These are phyloP conservation scores for Bathynomus jamesi DNA, from an alignment of 1,140 invertebrate species.

Conservation along the genomic window DNA sequence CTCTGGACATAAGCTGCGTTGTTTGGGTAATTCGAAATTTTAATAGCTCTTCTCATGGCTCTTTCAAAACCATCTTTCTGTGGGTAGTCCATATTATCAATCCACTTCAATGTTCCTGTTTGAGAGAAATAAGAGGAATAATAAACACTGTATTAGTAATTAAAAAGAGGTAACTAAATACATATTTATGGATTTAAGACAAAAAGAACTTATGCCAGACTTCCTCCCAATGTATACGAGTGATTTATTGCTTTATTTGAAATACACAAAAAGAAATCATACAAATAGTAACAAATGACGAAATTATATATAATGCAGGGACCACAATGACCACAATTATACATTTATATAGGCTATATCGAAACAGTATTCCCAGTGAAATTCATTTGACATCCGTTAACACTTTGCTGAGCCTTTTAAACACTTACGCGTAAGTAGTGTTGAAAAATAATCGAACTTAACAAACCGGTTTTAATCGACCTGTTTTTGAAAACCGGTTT, in stretches of 20 bases:
- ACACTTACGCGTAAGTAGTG: no score
- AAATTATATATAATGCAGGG: no score
- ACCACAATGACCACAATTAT: no score
- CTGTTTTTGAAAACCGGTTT: no score
- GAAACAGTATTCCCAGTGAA: no score
- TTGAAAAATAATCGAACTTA: no score
- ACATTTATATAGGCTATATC: no score
- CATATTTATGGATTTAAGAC: background rate
- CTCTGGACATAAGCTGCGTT: no score
- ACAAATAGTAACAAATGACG: no score
- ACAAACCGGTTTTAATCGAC: no score
- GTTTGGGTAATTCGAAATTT: conserved; percentile 45
- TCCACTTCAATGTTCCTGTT: conserved; percentile 59
- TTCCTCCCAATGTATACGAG: background rate
- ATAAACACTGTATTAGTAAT: background rate
- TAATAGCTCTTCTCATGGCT: conserved; percentile 49
- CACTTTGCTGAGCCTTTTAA: no score
- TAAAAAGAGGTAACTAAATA: background rate
- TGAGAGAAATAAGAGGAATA: conserved; percentile 29
- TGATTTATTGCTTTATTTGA: background rate
- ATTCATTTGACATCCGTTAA: no score
- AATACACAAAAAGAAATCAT: background rate
- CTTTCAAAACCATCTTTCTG: conserved; percentile 49
- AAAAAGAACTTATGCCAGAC: background rate
- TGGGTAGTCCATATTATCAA: conserved; percentile 58